A percentile compares a stretch with the other conserved stretches of the same genome.
Conservation (phyloP, 2,888 invertebrate species). For the Heteromurus nitidus region DNA sequence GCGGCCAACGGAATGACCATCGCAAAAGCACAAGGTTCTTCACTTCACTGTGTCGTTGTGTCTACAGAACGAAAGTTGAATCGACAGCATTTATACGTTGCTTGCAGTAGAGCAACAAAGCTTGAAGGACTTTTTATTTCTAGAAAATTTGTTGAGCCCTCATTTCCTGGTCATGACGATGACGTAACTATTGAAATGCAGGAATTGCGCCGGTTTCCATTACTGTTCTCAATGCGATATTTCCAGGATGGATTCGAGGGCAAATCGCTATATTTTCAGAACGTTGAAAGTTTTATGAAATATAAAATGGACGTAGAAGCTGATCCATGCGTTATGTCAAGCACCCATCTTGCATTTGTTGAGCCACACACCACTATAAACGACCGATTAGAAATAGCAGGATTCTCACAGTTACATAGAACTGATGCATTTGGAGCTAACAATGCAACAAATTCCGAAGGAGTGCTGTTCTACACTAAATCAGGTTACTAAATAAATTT, state of each 20-base stretch:
- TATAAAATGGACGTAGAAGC: not conserved
- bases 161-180: not conserved
- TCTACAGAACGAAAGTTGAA: not conserved
- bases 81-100: not conserved
- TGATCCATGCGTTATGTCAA: not conserved
- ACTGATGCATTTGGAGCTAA: not conserved
- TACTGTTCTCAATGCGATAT: not conserved
- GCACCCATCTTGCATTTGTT: conserved; percentile 1
- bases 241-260: not conserved
- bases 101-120: not conserved
- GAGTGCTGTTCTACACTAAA: not conserved
- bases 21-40: conserved; percentile 62
- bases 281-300: not conserved
- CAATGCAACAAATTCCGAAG: not conserved
- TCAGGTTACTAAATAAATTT: too few relatives aligned
- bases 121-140: not conserved
- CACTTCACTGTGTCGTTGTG: not conserved
- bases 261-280: conserved; percentile 11
- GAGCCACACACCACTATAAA: conserved; percentile 2
- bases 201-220: not conserved
- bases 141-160: not conserved
- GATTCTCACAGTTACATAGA: not conserved
- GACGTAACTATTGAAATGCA: not conserved
- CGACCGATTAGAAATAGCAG: not conserved
- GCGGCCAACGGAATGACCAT: conserved; percentile 57